A percentile compares a stretch with the other conserved stretches of the same genome.
These are phyloP conservation scores for Congeria kusceri DNA, from an alignment of 2,888 invertebrate species.

Conservation along the genomic window DNA sequence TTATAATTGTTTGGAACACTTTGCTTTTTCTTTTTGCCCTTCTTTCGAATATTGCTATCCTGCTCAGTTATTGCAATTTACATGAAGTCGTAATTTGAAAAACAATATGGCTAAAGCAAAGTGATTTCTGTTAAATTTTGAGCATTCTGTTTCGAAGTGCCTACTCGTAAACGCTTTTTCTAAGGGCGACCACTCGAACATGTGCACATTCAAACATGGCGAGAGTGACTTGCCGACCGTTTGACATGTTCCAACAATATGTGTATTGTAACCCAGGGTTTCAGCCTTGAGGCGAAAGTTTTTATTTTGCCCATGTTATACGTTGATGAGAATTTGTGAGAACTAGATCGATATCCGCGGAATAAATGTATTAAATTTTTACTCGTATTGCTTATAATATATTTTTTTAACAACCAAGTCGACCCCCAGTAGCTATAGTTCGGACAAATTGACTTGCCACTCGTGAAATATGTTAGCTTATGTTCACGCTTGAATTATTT, in stretches of 20 bases:
- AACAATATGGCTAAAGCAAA: constrained; percentile 35
- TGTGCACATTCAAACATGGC: constrained; percentile 7
- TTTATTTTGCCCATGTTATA: constrained; percentile 38
- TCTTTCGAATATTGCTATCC: constrained; percentile 24
- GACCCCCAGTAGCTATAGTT: too few relatives aligned
- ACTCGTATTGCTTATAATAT: constrained; percentile 14
- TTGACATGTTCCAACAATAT: too few relatives aligned
- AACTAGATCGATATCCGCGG: constrained; percentile 50
- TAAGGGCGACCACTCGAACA: constrained; percentile 33
- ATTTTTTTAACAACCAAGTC: too few relatives aligned
- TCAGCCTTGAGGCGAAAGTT: not conserved
- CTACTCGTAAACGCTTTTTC: constrained; percentile 21
- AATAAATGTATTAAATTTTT: constrained; percentile 57
- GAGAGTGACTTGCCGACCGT: too few relatives aligned
- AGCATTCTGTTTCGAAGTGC: constrained; percentile 13
- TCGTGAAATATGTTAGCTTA: too few relatives aligned
- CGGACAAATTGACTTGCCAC: too few relatives aligned
- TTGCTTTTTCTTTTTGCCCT: constrained; percentile 46
- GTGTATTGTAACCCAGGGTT: too few relatives aligned
- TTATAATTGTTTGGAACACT: constrained; percentile 28
- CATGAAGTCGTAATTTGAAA: constrained; percentile 12
- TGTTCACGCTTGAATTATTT: too few relatives aligned
- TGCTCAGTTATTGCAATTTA: not conserved
- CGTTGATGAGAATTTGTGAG: constrained; percentile 47
- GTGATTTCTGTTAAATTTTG: constrained; percentile 34